A percentile compares a stretch with the other conserved stretches of the same genome.
Conservation (phyloP, 2,888 invertebrate species). For the Pristionchus entomophagus region DNA sequence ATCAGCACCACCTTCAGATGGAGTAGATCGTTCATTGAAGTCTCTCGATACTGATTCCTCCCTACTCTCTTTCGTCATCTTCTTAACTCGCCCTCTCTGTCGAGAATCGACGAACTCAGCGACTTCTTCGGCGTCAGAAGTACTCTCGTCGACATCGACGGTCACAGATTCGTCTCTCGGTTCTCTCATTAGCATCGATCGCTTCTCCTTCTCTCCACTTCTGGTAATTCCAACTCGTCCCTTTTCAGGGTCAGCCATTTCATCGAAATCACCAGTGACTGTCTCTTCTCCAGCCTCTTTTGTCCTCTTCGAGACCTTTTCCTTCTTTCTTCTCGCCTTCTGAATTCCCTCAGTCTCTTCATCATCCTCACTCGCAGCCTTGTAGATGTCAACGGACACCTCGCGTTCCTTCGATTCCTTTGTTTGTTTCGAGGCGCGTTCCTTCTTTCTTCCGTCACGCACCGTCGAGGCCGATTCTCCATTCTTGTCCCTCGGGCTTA, state of each 20-base stretch:
- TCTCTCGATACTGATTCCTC: background rate
- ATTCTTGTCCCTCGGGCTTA: background rate
- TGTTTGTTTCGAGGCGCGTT: background rate
- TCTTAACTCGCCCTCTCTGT: background rate
- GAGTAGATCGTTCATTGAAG: background rate
- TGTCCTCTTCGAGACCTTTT: background rate
- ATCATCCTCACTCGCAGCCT: background rate
- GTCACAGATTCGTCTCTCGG: background rate
- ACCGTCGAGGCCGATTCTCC: background rate
- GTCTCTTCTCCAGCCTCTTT: constrained; percentile 15
- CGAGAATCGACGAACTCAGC: background rate
- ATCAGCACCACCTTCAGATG: background rate
- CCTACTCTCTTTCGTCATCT: background rate
- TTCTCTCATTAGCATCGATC: background rate
- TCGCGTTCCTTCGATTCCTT: background rate
- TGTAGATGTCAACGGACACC: background rate
- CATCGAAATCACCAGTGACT: constrained; percentile 13
- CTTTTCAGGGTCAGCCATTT: background rate
- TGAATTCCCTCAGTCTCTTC: background rate
- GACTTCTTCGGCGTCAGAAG: background rate
- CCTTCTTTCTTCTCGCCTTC: background rate
- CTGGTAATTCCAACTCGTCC: background rate
- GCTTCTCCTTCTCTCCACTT: background rate
- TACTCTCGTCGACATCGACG: background rate
- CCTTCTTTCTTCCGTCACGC: background rate